A percentile compares a stretch with the other conserved stretches of the same genome.
Evolutionary conservation across 2,797 vertebrate genomes (phyloP).

Genomic region (Knipowitschia caucasica): DNA sequence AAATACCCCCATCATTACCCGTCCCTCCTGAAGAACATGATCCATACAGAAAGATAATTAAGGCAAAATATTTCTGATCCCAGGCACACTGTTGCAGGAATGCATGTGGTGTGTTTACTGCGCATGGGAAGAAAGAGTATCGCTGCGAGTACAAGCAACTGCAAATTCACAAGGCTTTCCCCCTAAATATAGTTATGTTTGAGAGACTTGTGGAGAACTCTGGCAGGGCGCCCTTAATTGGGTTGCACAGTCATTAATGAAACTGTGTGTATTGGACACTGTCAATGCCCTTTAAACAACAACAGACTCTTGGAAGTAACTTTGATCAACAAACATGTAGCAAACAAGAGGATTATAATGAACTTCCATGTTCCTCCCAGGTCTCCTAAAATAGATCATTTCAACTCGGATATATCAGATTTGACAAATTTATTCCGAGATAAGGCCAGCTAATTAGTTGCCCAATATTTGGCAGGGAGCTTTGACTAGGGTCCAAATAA

Average conservation of each 20-base stretch:
- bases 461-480: constrained; percentile 52
- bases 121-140: constrained; percentile 6
- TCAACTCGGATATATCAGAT: constrained; percentile 64
- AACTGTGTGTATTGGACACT: constrained; percentile 48
- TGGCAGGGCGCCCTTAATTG: constrained; percentile 62
- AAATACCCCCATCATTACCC: constrained; percentile 74
- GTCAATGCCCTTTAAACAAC: constrained; percentile 67
- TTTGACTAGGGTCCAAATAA: constrained; percentile 65
- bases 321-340: constrained; percentile 74
- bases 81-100: constrained; percentile 52
- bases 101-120: constrained; percentile 17
- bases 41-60: constrained; percentile 73
- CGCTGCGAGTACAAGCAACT: constrained; percentile 14
- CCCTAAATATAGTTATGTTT: constrained; percentile 64
- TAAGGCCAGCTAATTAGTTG: constrained; percentile 71
- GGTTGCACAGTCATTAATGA: constrained; percentile 64
- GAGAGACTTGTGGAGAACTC: constrained; percentile 53
- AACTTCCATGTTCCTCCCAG: constrained; percentile 61
- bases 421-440: constrained; percentile 65
- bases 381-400: constrained; percentile 69
- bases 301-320: constrained; percentile 60
- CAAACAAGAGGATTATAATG: constrained; percentile 70
- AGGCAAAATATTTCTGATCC: constrained; percentile 69
- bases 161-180: constrained; percentile 38
- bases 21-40: constrained; percentile 67